phyloP scores from a whole-genome alignment of 2,888 invertebrate genomes.

The Psylliodes chrysocephalus region DNA sequence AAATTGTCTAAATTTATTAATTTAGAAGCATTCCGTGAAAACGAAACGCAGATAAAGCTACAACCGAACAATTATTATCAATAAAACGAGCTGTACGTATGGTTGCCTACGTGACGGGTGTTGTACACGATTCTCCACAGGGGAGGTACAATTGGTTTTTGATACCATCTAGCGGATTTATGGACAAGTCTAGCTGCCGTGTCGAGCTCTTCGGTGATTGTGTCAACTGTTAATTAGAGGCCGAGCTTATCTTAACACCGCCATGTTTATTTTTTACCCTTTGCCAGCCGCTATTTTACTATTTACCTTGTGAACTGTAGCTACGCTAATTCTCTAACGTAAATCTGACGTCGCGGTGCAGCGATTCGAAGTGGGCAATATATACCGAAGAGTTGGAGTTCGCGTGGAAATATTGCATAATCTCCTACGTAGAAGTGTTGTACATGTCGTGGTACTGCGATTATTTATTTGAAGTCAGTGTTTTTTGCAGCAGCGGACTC shows the following conservation, averaged over 20 bases:
- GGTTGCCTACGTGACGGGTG: slow-evolving; percentile 45
- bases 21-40: slow-evolving; percentile 13
- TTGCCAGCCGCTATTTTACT: slow-evolving; percentile 47
- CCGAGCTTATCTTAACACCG: slow-evolving; percentile 52
- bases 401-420: slow-evolving; percentile 46
- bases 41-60: slow-evolving; percentile 16
- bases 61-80: slow-evolving; percentile 22
- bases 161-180: slow-evolving; percentile 55
- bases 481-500: slow-evolving; percentile 19
- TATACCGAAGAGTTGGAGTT: slow-evolving; percentile 38
- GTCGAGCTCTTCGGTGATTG: slow-evolving; percentile 58
- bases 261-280: slow-evolving; percentile 52
- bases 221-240: slow-evolving; percentile 60
- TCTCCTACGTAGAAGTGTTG: slow-evolving; percentile 32
- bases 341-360: slow-evolving; percentile 29
- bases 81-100: slow-evolving; percentile 22
- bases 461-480: slow-evolving; percentile 34
- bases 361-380: slow-evolving; percentile 34
- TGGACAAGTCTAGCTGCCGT: slow-evolving; percentile 54
- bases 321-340: slow-evolving; percentile 31
- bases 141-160: slow-evolving; percentile 49
- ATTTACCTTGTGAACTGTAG: slow-evolving; percentile 42
- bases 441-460: slow-evolving; percentile 35
- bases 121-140: slow-evolving; percentile 44
- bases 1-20: slow-evolving; percentile 9